Evolutionary conservation across 2,888 invertebrate species (phyloP).

Genomic region (Nebria salina): DNA sequence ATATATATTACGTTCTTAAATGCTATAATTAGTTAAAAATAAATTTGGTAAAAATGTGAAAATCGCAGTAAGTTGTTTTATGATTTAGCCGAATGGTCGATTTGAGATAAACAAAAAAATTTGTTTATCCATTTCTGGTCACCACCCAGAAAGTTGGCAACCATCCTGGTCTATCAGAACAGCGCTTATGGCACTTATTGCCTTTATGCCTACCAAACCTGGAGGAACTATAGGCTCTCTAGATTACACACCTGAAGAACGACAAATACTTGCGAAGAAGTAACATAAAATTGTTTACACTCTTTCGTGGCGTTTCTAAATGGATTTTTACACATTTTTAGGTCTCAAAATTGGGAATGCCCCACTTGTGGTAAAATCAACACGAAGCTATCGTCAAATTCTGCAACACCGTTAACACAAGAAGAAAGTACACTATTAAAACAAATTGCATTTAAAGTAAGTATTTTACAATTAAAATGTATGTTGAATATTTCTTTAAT

Average conservation of each 20-base stretch:
- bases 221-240: conserved; percentile 91
- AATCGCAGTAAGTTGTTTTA: too few species aligned
- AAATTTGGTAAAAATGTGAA: too few species aligned
- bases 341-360: conserved; percentile 73
- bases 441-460: conserved; percentile 66
- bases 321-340: conserved; percentile 51
- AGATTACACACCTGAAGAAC: conserved; percentile 87
- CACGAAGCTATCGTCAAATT: conserved; percentile 63
- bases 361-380: conserved; percentile 70
- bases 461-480: neutral
- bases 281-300: conserved; percentile 57
- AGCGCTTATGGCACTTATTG: conserved; percentile 89
- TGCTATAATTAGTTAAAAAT: neutral
- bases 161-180: conserved; percentile 97
- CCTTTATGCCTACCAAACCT: conserved; percentile 93
- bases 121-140: conserved; percentile 93
- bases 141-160: conserved; percentile 98
- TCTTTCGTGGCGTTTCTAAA: neutral
- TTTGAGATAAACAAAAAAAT: conserved; percentile 95
- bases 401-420: conserved; percentile 62
- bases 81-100: conserved; percentile 84
- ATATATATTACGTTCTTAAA: neutral
- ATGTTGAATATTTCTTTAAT: neutral
- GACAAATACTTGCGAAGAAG: conserved; percentile 81
- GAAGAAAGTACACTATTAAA: conserved; percentile 67